Evolutionary conservation across 1,140 invertebrate species (phyloP), one percentile per base, ranked within the genome.

Genomic region (Cheumatopsyche charites): DNA sequence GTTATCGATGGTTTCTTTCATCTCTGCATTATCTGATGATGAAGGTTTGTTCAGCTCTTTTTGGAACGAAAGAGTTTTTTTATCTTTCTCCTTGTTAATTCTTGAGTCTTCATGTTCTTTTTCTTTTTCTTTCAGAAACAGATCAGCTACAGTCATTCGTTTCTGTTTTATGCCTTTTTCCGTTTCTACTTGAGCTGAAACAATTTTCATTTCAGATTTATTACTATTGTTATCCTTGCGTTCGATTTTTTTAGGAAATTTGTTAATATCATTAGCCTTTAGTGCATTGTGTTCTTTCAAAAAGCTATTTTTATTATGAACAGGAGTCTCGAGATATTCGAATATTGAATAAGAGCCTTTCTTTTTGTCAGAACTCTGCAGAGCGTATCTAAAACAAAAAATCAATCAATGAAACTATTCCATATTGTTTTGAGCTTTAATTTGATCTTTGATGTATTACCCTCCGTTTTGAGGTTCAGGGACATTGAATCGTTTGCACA

Each of bases 401-500:
- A n/a, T 49, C 9, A 67, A 25, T 49, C 49, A 23, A 26, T 61
- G 47, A 61, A 42, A 62, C 25, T 62, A 62, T 49, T 62, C 42
- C 5, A 67, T 9, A n/a, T n/a, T n/a, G n/a, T n/a, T n/a, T n/a
- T n/a, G 26, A 26, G n/a, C n/a, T n/a, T n/a, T n/a, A n/a, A n/a
- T n/a, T n/a, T n/a, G n/a, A n/a, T n/a, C n/a, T n/a, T n/a, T n/a
- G n/a, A n/a, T n/a, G 9, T n/a, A 43, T 73, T 72, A 83, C 82
- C 86, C 88, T 58, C 83, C 84, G 1, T 81, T 83, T 49, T 88
- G 90, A 0, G 96, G 94, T 82, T 98, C 92, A 0, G 95, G 92
- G 9, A 99, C 90, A 80, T 99, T 99, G 78, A 98, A 98, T 45
- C 96, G 85, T 78, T 95, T 95, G 79, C 94, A 98, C 0, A 99